A percentile compares a stretch with the other conserved stretches of the same genome.
These are phyloP conservation scores for Heterotis niloticus DNA, from an alignment of 2,113 vertebrate species.

Conservation along the genomic window DNA sequence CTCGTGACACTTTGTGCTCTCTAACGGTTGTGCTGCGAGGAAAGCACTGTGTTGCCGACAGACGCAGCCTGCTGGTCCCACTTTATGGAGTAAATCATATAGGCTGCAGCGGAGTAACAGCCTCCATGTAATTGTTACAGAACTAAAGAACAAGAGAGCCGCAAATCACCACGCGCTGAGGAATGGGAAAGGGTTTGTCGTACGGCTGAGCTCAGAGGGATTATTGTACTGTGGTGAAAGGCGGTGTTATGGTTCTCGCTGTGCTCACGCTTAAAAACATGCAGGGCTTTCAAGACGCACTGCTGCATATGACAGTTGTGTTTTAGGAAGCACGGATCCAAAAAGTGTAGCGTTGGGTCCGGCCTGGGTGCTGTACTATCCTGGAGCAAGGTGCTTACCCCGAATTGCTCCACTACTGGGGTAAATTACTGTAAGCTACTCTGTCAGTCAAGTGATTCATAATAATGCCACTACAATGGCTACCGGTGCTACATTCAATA, in stretches of 20 bases:
- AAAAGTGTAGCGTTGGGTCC: too few species aligned
- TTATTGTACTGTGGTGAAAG: neutral
- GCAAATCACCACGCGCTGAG: neutral
- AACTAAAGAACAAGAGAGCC: neutral
- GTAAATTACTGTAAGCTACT: too few species aligned
- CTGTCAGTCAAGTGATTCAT: too few species aligned
- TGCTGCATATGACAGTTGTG: neutral
- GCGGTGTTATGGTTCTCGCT: neutral
- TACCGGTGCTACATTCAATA: too few species aligned
- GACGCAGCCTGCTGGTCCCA: neutral
- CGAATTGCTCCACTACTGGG: too few species aligned
- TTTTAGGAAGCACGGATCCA: too few species aligned
- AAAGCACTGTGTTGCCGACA: constrained; percentile 1
- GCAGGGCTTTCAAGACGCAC: neutral
- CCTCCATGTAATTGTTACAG: constrained; percentile 2
- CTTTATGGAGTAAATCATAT: constrained; percentile 8
- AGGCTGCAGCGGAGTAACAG: neutral
- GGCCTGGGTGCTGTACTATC: too few species aligned
- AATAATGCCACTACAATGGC: too few species aligned
- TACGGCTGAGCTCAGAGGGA: neutral
- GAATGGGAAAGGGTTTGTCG: neutral
- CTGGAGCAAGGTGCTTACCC: too few species aligned
- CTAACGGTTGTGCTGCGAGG: neutral
- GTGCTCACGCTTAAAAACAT: too few species aligned
- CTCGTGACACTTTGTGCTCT: neutral